A percentile compares a stretch with the other conserved stretches of the same genome.
Evolutionary conservation across 2,888 invertebrate species (phyloP).

Genomic region (Conus canariensis): DNA sequence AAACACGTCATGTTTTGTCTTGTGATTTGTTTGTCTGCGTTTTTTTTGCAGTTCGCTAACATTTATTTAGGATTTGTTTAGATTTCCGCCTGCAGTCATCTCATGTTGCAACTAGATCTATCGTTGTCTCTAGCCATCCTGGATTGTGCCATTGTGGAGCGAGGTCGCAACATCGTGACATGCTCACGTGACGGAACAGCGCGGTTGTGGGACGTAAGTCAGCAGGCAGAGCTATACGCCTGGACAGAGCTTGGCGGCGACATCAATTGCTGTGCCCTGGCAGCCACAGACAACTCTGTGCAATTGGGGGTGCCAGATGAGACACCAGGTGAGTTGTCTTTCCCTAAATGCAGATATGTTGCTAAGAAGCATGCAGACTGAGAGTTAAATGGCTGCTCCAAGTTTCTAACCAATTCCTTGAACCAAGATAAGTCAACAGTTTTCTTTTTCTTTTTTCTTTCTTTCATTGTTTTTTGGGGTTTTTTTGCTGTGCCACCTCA

Average conservation of each 20-base stretch:
- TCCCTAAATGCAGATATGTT: not conserved
- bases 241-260: slow-evolving; percentile 81
- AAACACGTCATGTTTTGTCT: too few relatives aligned
- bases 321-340: slow-evolving; percentile 69
- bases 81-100: too few relatives aligned
- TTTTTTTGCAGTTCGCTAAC: too few relatives aligned
- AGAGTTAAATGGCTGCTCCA: too few relatives aligned
- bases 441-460: not conserved
- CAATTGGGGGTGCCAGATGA: slow-evolving; percentile 70
- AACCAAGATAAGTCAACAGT: not conserved
- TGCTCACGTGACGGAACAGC: slow-evolving; percentile 86
- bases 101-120: too few relatives aligned
- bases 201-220: slow-evolving; percentile 86
- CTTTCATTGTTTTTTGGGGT: not conserved
- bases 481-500: too few relatives aligned
- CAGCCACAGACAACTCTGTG: slow-evolving; percentile 75
- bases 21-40: too few relatives aligned
- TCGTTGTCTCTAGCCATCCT: slow-evolving; percentile 80
- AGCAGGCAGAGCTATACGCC: slow-evolving; percentile 82
- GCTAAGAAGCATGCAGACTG: not conserved
- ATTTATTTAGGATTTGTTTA: too few relatives aligned
- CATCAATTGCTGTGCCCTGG: slow-evolving; percentile 83
- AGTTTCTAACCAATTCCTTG: too few relatives aligned
- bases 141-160: slow-evolving; percentile 84
- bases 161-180: slow-evolving; percentile 86